phyloP scores from a whole-genome alignment of 2,113 vertebrate species.

The Cryptomyrus ogoouensis region DNA sequence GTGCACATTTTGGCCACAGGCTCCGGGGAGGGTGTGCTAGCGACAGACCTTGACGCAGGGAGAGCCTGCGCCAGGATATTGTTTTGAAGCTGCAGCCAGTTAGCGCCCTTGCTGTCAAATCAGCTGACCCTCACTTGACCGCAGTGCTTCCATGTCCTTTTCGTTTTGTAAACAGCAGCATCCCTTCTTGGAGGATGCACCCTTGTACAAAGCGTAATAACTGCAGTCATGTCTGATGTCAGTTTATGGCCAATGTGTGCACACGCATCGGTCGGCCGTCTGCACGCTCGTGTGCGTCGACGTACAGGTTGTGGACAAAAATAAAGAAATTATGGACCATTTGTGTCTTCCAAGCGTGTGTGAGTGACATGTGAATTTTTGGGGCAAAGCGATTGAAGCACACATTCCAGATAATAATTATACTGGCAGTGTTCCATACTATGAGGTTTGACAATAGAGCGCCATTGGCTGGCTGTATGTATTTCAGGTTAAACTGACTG shows the following conservation, averaged over 20 bases:
- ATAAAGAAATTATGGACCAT: not conserved
- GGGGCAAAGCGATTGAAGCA: not conserved
- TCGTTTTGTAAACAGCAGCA: constrained; percentile 60
- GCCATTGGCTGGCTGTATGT: not conserved
- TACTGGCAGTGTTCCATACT: not conserved
- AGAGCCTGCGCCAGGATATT: constrained; percentile 58
- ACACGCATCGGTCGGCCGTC: constrained; percentile 28
- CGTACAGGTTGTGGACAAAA: constrained; percentile 9
- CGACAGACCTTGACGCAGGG: constrained; percentile 32
- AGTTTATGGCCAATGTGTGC: constrained; percentile 32
- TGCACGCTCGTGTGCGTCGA: constrained; percentile 27
- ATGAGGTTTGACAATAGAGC: not conserved
- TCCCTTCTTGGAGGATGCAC: constrained; percentile 49
- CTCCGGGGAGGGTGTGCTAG: constrained; percentile 26
- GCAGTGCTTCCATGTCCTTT: constrained; percentile 46
- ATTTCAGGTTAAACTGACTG: not conserved
- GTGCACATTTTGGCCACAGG: constrained; percentile 13
- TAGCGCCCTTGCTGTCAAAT: constrained; percentile 50
- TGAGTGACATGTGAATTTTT: not conserved
- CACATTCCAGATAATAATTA: not conserved
- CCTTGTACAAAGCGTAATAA: constrained; percentile 52
- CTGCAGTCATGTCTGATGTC: constrained; percentile 47
- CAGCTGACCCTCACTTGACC: constrained; percentile 60
- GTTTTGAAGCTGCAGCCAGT: constrained; percentile 60
- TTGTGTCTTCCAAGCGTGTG: constrained; percentile 5